Evolutionary conservation across 53 echinoderm and acorn worm genomes (phyloP).

Genomic region (Glandiceps talaboti): DNA sequence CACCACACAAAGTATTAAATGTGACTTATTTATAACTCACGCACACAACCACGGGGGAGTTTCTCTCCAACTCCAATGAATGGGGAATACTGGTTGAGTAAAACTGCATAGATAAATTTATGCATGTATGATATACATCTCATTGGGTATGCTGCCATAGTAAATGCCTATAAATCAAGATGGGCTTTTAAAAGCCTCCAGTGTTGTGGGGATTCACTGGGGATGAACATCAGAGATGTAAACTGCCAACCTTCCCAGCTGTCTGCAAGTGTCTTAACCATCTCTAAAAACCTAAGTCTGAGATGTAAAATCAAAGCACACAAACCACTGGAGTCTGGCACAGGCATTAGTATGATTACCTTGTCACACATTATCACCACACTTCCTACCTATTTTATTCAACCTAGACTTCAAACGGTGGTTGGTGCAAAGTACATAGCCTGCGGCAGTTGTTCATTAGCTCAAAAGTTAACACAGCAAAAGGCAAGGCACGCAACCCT

Average conservation of each 20-base stretch:
- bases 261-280: no score
- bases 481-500: neutral
- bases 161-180: neutral
- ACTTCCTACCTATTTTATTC: neutral
- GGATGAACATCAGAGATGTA: neutral
- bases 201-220: neutral
- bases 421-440: neutral
- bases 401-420: neutral
- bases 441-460: neutral
- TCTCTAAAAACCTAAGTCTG: no score
- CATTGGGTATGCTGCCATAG: neutral
- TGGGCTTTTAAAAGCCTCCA: neutral
- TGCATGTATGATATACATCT: neutral
- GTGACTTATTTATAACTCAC: neutral
- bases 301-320: neutral
- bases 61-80: neutral
- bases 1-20: neutral
- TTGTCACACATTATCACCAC: neutral
- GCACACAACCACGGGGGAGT: neutral
- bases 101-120: neutral
- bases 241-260: neutral
- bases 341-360: neutral
- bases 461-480: neutral
- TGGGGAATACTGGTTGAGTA: neutral
- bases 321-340: neutral